Base-by-base conservation (phyloP, 2,888 invertebrate species). In the Villa cingulata region DNA sequence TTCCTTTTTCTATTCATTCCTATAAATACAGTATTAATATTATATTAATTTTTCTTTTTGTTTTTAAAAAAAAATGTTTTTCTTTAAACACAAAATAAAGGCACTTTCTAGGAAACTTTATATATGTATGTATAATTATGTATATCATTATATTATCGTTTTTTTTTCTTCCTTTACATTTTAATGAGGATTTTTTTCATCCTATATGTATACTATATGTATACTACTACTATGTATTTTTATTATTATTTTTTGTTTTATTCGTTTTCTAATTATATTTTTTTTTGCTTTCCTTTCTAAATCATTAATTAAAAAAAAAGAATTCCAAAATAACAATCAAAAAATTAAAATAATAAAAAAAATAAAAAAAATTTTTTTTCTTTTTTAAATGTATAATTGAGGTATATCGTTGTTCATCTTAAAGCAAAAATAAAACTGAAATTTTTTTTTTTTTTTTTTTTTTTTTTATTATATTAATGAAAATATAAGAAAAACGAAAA, bases 351-450 rank as follows among this genome's bases (percentile, higher is more conserved):
- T 6, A 23, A 23, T 6, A 23, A 23, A 23, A n/a, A n/a, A n/a
- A n/a, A n/a, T n/a, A n/a, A n/a, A n/a, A n/a, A n/a, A n/a, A n/a
- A n/a, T n/a, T n/a, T n/a, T n/a, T n/a, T n/a, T n/a, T n/a, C n/a
- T n/a, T n/a, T n/a, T n/a, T n/a, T n/a, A 37, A 16, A 37, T 37
- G 16, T 16, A 17, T 18, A 42, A 45, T 41, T 53, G 53, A 51
- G 53, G 51, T 53, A 53, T 51, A 42, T 49, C 49, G 53, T 53
- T 53, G 53, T 48, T 50, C 46, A 48, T 45, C 45, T 42, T 48
- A 51, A 51, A 40, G 48, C 39, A 37, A 45, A 45, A 45, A 15
- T 14, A 27, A 14, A 29, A 42, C 29, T 32, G 32, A 42, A 42
- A 29, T 9, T 27, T 27, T 27, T n/a, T n/a, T n/a, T n/a, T n/a